Conservation (phyloP, 2,797 vertebrate genomes). For the Melopsittacus undulatus region DNA sequence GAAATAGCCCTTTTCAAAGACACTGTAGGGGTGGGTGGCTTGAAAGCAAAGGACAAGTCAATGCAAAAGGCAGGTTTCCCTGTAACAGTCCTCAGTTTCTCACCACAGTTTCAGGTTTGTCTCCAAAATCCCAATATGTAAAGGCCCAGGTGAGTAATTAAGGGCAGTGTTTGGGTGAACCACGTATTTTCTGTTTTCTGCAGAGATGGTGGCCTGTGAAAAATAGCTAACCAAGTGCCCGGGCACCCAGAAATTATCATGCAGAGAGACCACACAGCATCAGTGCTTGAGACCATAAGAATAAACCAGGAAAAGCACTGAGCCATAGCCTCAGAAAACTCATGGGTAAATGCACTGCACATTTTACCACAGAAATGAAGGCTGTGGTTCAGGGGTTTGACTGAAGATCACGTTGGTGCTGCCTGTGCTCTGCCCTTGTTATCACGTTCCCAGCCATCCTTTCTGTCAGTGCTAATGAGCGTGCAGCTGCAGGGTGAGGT, state of each 20-base stretch:
- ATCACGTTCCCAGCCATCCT: neutral
- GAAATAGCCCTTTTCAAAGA: neutral
- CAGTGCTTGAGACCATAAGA: neutral
- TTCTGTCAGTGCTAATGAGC: neutral
- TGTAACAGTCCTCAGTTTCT: neutral
- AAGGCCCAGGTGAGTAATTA: neutral
- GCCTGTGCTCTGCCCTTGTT: neutral
- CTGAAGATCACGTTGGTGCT: neutral
- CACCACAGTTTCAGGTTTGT: neutral
- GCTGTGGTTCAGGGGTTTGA: neutral
- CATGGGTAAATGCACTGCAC: neutral
- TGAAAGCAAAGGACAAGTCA: neutral
- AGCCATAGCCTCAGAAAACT: neutral
- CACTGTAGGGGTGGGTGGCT: neutral
- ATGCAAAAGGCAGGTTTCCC: neutral
- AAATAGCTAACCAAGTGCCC: neutral
- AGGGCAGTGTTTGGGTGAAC: neutral
- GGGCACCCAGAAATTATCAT: neutral
- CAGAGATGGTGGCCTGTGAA: neutral
- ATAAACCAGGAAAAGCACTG: neutral
- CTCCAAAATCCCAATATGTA: neutral
- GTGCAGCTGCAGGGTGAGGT: neutral
- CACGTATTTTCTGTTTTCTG: neutral
- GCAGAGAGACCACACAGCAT: accelerated
- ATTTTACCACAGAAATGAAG: neutral